Evolutionary conservation across 92 coral and sea anemone genomes (phyloP).

Genomic region (Ricordea florida): DNA sequence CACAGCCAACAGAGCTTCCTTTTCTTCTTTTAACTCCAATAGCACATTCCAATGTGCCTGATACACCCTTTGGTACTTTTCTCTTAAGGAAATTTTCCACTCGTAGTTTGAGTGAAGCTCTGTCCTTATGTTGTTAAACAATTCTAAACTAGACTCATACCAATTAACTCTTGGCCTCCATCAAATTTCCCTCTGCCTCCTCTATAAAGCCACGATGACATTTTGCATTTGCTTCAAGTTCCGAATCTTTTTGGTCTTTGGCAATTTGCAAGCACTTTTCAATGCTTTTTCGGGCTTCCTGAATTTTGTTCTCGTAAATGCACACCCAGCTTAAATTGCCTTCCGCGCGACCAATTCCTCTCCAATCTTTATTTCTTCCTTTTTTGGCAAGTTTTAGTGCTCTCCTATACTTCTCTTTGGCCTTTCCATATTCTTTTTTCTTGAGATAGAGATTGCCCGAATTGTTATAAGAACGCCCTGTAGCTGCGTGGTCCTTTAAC

Average conservation of each 20-base stretch:
- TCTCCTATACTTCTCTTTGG: not conserved
- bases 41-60: not conserved
- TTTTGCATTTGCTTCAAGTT: not conserved
- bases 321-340: not conserved
- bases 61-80: not conserved
- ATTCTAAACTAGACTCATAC: not conserved
- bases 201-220: not conserved
- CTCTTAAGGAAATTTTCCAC: not conserved
- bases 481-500: not conserved
- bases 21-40: not conserved
- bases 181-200: not conserved
- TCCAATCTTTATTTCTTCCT: not conserved
- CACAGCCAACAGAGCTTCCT: not conserved
- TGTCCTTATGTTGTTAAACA: not conserved
- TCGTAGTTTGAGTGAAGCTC: not conserved
- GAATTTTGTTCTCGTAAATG: not conserved
- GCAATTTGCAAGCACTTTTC: not conserved
- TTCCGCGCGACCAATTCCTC: not conserved
- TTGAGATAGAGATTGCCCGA: not conserved
- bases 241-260: not conserved
- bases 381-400: not conserved
- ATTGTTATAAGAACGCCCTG: not conserved
- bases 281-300: not conserved
- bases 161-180: not conserved
- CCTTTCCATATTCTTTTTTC: constrained; percentile 5